These are phyloP conservation scores for Pygoscelis antarcticus DNA, from an alignment of 2,113 vertebrate species.

Conservation along the genomic window DNA sequence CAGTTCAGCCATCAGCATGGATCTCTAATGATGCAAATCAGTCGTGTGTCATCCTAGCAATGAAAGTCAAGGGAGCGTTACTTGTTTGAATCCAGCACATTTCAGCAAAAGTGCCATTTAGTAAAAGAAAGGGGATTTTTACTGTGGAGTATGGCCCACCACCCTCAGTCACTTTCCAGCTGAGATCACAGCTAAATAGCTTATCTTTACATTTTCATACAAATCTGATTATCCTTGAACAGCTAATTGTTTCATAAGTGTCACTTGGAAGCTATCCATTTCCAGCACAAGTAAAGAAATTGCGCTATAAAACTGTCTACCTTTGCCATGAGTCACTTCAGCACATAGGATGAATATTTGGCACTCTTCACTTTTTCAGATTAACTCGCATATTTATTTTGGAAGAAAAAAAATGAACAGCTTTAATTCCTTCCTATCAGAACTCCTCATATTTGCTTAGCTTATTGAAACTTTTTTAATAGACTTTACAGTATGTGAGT, in stretches of 20 bases:
- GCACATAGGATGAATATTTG: conserved; percentile 35
- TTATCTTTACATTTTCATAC: conserved; percentile 59
- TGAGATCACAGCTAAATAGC: conserved; percentile 55
- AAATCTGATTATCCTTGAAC: conserved; percentile 58
- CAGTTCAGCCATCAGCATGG: conserved; percentile 3
- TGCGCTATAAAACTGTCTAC: conserved; percentile 61
- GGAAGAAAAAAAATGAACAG: background rate
- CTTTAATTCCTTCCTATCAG: conserved; percentile 36
- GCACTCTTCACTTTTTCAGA: conserved; percentile 19
- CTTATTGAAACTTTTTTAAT: conserved; percentile 20
- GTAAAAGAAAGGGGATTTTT: conserved; percentile 7
- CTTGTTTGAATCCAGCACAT: background rate
- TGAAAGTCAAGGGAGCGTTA: conserved; percentile 34
- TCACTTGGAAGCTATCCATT: conserved; percentile 59
- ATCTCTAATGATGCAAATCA: conserved; percentile 41
- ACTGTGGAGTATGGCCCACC: background rate
- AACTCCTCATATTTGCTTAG: conserved; percentile 17
- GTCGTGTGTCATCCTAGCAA: conserved; percentile 27
- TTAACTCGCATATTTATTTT: conserved; percentile 34
- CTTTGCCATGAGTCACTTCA: conserved; percentile 43
- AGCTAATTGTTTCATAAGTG: conserved; percentile 63
- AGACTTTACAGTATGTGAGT: background rate
- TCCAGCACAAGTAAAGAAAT: conserved; percentile 50
- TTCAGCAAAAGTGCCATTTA: conserved; percentile 47
- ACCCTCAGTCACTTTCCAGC: conserved; percentile 26